Evolutionary conservation across 2,888 invertebrate genomes (phyloP), one percentile per base, ranked within the genome.

Genomic region (Penaeus monodon): DNA sequence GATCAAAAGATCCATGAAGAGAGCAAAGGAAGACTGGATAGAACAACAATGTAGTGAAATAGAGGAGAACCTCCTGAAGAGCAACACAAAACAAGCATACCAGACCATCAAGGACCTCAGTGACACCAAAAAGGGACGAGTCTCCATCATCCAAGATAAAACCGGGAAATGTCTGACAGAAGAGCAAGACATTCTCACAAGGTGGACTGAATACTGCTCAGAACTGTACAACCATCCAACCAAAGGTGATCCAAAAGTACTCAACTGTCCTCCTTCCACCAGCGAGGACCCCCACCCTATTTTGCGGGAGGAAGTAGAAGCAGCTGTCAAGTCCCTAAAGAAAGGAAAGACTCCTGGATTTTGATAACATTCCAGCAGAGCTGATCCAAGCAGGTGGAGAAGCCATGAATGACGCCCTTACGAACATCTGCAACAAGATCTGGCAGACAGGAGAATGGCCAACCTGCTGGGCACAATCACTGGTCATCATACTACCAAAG

Each of bases 201-300:
- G n/a, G n/a, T n/a, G n/a, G 44, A 44, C 44, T 6, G 80, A 80
- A 65, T 80, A 63, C 80, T 80, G 64, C 80, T 80, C 80, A 29
- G 64, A 63, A 65, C 80, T 80, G 10, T 80, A 80, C 10, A 80
- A 63, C 80, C 64, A n/a, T 27, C 80, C 63, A 29, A 80, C 8
- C 64, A 24, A 80, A 17, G 65, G 80, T 27, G 27, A 80, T 33
- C 80, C 80, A 17, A n/a, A 24, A 20, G 64, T 80, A n/a, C 63
- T 64, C n/a, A 22, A 17, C 64, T 20, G 24, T 64, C 6, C n/a
- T 44, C 33, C 38, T 14, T 66, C 68, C 10, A 33, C 68, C 7
- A 65, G 66, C 27, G 68, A 81, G 12, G 81, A n/a, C 33, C 2
- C 65, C 68, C 44, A 14, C 38, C 57, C 81, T 22, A 81, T 81